phyloP scores from a whole-genome alignment of 2,888 invertebrate species.

The Pilophorus perplexus region DNA sequence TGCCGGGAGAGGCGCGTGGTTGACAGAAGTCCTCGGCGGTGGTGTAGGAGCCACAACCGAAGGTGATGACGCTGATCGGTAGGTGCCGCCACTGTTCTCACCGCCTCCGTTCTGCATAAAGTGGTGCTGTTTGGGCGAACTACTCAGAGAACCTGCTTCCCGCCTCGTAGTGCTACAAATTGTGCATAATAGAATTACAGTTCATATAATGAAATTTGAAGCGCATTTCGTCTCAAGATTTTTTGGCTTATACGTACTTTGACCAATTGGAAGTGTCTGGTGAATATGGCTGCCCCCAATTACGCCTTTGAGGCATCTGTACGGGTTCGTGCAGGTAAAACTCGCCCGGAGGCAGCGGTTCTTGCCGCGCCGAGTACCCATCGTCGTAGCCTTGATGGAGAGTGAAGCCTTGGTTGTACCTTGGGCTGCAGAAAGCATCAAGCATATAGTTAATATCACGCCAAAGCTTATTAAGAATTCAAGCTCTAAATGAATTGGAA shows the following conservation, averaged over 20 bases:
- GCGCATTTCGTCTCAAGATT: no score
- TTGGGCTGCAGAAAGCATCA: conserved; percentile 24
- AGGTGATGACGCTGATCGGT: conserved; percentile 42
- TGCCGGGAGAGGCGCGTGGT: conserved; percentile 60
- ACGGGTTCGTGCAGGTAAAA: conserved; percentile 72
- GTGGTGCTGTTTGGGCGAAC: conserved; percentile 47
- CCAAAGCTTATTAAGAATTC: not conserved
- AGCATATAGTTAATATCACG: not conserved
- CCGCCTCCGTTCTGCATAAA: conserved; percentile 42
- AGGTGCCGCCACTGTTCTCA: conserved; percentile 43
- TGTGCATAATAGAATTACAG: not conserved
- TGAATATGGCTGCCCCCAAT: conserved; percentile 56
- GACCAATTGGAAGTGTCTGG: conserved; percentile 43
- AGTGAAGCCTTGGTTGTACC: conserved; percentile 45
- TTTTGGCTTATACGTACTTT: conserved; percentile 39
- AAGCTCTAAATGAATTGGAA: no score
- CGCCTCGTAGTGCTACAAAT: conserved; percentile 36
- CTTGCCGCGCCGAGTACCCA: conserved; percentile 36
- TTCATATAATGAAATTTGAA: not conserved
- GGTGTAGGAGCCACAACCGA: conserved; percentile 47
- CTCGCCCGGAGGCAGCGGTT: conserved; percentile 52
- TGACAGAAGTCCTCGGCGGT: conserved; percentile 47
- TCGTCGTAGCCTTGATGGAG: conserved; percentile 43
- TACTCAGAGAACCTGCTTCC: conserved; percentile 47
- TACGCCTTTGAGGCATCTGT: conserved; percentile 55